These are phyloP conservation scores for Philopotamus ludificatus DNA, from an alignment of 1,140 invertebrate genomes.

Conservation along the genomic window DNA sequence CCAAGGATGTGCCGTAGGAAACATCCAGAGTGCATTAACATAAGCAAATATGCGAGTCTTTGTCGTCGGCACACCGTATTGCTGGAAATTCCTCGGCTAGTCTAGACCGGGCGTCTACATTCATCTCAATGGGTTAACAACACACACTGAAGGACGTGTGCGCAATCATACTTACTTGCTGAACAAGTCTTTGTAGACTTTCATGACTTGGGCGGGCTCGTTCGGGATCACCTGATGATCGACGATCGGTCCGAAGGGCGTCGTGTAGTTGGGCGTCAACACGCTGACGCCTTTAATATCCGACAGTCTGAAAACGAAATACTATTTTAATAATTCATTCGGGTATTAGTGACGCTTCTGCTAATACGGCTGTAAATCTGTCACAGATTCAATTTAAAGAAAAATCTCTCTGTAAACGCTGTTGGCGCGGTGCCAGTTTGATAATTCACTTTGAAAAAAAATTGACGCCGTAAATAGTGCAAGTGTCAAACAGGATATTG, in stretches of 20 bases:
- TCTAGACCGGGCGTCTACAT: not conserved
- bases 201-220: slow-evolving; percentile 72
- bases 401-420: not conserved
- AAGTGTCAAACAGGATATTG: not conserved
- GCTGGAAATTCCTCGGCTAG: no score
- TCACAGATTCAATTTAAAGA: not conserved
- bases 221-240: slow-evolving; percentile 81
- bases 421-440: not conserved
- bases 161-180: slow-evolving; percentile 64
- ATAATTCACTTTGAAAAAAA: slow-evolving; percentile 1
- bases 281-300: slow-evolving; percentile 73
- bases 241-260: slow-evolving; percentile 76
- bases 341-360: not conserved
- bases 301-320: slow-evolving; percentile 57
- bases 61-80: no score
- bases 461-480: not conserved
- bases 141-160: no score
- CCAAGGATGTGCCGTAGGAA: no score
- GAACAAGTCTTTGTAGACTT: slow-evolving; percentile 68
- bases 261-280: slow-evolving; percentile 63
- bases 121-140: no score
- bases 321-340: no score
- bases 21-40: no score
- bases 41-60: no score
- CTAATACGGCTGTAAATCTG: not conserved